These are phyloP conservation scores for Drosophila simulans DNA, from an alignment of 1,140 invertebrate species.

Conservation along the genomic window DNA sequence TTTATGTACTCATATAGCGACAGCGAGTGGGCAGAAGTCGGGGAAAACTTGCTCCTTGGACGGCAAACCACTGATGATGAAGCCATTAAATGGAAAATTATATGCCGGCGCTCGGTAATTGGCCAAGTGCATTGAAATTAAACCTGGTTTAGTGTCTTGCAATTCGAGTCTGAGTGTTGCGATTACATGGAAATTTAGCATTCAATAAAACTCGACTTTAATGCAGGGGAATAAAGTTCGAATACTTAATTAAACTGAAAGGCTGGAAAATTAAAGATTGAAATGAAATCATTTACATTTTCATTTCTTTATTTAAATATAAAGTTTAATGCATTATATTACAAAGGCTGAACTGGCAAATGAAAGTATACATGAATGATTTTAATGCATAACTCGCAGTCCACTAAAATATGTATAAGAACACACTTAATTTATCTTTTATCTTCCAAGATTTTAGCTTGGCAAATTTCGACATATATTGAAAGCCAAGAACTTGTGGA, in stretches of 20 bases:
- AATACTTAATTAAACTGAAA: neutral
- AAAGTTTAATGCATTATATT: no score
- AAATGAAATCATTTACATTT: no score
- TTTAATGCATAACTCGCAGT: no score
- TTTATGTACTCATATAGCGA: constrained; percentile 31
- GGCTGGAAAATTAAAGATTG: no score
- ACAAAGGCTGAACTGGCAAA: no score
- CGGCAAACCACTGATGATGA: constrained; percentile 52
- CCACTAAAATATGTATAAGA: no score
- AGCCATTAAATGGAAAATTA: constrained; percentile 82
- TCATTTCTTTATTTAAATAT: no score
- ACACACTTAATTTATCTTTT: neutral
- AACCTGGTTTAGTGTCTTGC: constrained; percentile 46
- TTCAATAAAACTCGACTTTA: constrained; percentile 7
- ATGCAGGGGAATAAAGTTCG: neutral
- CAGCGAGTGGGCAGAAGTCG: constrained; percentile 19
- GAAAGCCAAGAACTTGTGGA: neutral
- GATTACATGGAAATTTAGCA: constrained; percentile 38
- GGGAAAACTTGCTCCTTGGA: constrained; percentile 45
- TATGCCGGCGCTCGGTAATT: constrained; percentile 65
- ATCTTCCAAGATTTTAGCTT: neutral
- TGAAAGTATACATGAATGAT: no score
- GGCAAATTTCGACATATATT: neutral
- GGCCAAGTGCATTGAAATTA: constrained; percentile 72
- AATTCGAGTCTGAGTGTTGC: constrained; percentile 13